Conservation (phyloP, 2,113 vertebrate species). For the Hemiscyllium ocellatum region DNA sequence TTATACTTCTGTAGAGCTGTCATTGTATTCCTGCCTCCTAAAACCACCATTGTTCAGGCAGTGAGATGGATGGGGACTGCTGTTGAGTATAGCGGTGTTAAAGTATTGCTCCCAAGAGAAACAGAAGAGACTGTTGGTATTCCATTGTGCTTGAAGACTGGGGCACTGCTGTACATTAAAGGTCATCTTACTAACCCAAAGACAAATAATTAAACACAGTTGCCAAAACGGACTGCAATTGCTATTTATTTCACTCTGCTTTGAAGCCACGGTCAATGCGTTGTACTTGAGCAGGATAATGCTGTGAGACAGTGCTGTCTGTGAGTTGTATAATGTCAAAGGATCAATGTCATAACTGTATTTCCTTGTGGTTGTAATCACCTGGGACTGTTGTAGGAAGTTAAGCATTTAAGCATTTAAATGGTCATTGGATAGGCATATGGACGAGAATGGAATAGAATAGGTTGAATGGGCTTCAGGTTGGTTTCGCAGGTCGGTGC, state of each 20-base stretch:
- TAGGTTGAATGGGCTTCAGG: too few relatives aligned
- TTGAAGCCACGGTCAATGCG: neutral
- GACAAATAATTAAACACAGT: slow-evolving; percentile 36
- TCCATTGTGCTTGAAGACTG: neutral
- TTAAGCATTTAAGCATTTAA: too few relatives aligned
- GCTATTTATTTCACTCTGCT: slow-evolving; percentile 16
- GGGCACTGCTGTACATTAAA: slow-evolving; percentile 30
- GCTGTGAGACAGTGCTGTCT: neutral
- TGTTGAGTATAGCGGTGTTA: slow-evolving; percentile 1
- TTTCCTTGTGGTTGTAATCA: too few relatives aligned
- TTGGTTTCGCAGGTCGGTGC: too few relatives aligned
- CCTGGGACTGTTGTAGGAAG: neutral
- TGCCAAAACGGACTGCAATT: slow-evolving; percentile 17
- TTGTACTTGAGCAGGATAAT: neutral
- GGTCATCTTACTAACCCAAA: slow-evolving; percentile 31
- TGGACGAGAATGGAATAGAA: too few relatives aligned
- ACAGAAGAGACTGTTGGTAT: neutral
- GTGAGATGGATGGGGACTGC: neutral
- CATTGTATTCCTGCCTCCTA: slow-evolving; percentile 24
- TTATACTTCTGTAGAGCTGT: neutral
- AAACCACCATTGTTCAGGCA: neutral
- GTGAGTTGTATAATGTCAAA: neutral
- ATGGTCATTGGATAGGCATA: too few relatives aligned
- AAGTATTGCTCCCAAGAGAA: slow-evolving; percentile 18
- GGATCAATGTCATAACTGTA: neutral